Base-by-base conservation (phyloP, 2,888 invertebrate species). In the Drosophila falleni region DNA sequence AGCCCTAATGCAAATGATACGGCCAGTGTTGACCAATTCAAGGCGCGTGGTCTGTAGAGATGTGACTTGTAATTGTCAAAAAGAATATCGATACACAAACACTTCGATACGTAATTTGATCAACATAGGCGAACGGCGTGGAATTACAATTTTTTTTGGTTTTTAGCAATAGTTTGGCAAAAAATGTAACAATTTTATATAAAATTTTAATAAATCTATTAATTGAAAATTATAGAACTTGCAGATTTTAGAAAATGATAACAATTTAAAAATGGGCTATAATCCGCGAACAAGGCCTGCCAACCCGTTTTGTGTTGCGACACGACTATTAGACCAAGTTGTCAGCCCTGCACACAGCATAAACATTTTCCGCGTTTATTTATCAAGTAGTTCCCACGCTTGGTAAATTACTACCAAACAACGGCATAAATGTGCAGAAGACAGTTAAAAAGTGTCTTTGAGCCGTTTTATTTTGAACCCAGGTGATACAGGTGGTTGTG, bases 341-440 rank as follows among this genome's bases (percentile, higher is more conserved):
- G 29, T 3, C 29, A 29, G 29, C 29, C 5, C 29, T 29, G 23
- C 50, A 73, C 50, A 73, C 41, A 74, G 58, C 74, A 62, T 46
- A 74, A 76, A 76, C 61, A 70, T 71, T 80, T 56, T 84, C 71
- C 68, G 78, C 78, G 51, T 74, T 71, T 70, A 78, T 74, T 87
- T 74, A 73, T 63, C 69, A 69, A 70, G 31, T 58, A 49, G 62
- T 49, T 64, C 62, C 51, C 64, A 65, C 56, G 29, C 55, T 73
- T 85, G 69, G 61, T 78, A 73, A 70, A 58, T 64, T n/a, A 16
- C 46, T 15, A 55, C 65, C 50, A 68, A 68, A 73, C 8, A 55
- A 29, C 56, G 59, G 58, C 66, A 59, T 89, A 87, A 84, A 84
- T 84, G 88, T 71, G 68, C 82, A 69, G 51, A 44, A 63, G 47